These are phyloP conservation scores for Ailuropoda melanoleuca DNA, from an alignment of 2,113 vertebrate species.

Conservation along the genomic window DNA sequence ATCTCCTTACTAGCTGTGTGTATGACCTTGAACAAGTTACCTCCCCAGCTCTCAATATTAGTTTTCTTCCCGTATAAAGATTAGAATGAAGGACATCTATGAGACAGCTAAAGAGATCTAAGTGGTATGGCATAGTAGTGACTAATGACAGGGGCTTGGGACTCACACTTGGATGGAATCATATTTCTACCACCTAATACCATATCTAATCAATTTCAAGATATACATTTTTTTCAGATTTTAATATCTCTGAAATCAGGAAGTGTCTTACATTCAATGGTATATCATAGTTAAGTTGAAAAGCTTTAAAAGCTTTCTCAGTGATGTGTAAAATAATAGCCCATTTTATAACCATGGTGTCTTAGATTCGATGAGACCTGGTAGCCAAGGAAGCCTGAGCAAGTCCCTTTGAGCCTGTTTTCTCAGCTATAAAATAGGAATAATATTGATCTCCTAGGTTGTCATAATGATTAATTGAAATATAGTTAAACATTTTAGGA, in stretches of 20 bases:
- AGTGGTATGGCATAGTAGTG: not conserved
- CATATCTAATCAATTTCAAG: not conserved
- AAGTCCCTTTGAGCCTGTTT: not conserved
- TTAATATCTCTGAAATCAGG: not conserved
- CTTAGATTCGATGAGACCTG: not conserved
- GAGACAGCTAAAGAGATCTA: not conserved
- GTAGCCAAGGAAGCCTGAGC: not conserved
- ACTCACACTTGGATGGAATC: not conserved
- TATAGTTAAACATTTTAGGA: not conserved
- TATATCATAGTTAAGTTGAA: not conserved
- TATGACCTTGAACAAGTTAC: not conserved
- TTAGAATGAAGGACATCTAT: not conserved
- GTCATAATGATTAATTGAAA: not conserved
- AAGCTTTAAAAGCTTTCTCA: not conserved
- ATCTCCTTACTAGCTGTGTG: not conserved
- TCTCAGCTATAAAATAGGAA: not conserved
- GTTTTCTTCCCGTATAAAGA: not conserved
- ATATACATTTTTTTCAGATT: not conserved
- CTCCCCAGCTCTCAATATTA: not conserved
- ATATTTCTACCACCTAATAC: not conserved
- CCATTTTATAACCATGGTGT: not conserved
- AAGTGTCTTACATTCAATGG: not conserved
- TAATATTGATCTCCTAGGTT: not conserved
- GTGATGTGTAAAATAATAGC: not conserved
- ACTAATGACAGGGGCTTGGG: not conserved